Evolutionary conservation across 53 echinoderm and acorn worm genomes (phyloP), one percentile per base, ranked within the genome.

Genomic region (Holothuria leucospilota): DNA sequence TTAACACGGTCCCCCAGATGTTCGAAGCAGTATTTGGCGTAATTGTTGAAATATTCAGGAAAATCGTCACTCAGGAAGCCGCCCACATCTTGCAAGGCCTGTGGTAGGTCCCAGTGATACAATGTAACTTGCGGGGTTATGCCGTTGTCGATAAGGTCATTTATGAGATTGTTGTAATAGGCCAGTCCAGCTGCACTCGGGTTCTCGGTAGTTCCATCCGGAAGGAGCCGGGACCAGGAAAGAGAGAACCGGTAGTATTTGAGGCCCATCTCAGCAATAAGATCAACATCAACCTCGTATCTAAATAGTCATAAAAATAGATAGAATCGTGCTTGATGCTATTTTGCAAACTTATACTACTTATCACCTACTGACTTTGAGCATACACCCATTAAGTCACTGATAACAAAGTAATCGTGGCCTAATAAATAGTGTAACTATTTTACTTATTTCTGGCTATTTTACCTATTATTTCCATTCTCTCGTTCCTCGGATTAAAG

Each of bases 121-220:
- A 24, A 8, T 71, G 25, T 71, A 71, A 21, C 6, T 8, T 30
- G 63, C 0, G 95, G 91, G 60, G 82, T 75, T 16, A 94, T 92
- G 27, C 88, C 95, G 52, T 85, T 90, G 5, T 71, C 92, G 21
- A 68, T 38, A 63, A 94, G 83, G 72, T 90, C 92, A 42, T 95
- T 65, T 25, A 95, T 95, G 30, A 95, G 87, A 40, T 85, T 81
- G 49, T 95, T 95, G 84, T 95, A 95, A 78, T 90, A 95, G 26
- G 41, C 73, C 29, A 95, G 51, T 5, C 95, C 95, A 29, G 82
- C 86, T 39, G 68, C 73, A 60, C 90, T 95, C 11, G 85, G 87
- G 27, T 85, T 85, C 77, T 81, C 71, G 14, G 68, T 60, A 4
- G 95, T 95, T 24, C 95, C 95, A 69, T 95, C 73, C 63, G 95